Base-by-base conservation (phyloP, 2,113 vertebrate genomes). In the Paedocypris sp. region DNA sequence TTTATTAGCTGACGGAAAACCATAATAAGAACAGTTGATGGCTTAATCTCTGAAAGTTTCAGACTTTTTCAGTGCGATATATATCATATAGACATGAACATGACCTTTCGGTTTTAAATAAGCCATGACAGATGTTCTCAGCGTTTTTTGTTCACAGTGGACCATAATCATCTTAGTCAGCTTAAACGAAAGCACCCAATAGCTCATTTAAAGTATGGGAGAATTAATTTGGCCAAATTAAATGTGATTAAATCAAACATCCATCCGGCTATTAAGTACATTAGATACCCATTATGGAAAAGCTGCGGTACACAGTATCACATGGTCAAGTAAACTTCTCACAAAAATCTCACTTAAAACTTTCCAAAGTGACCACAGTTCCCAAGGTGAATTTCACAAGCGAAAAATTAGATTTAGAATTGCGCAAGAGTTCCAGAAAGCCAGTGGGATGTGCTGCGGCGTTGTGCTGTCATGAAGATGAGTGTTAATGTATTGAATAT, bases 161-260 rank as follows among this genome's bases (percentile, higher is more conserved):
- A 41, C 62, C 57, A 56, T 70, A 70, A 70, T 70, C 67, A 70
- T 61, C 43, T 70, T 70, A 70, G 59, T 57, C 67, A 70, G 62
- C 62, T 70, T 70, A 65, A 70, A 65, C 61, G 38, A 65, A 70
- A 61, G 28, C 28, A 49, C 42, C 49, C 49, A 61, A 70, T 64
- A 65, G 52, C 67, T 59, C 57, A 70, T 56, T 29, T 59, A 52
- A 23, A 51, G 32, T 64, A 43, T 59, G 54, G 32, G 35, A 59
- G 61, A 65, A 60, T 56, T 5, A 70, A 70, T 70, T 50, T 36
- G 26, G 47, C 35, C 32, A 69, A 64, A 61, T 70, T 56, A 65
- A 70, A 69, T 49, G 50, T 59, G 33, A 61, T 46, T 36, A 51
- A 60, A 60, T 65, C 28, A 32, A 39, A 64, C 33, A 36, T 54